Percentiles rank a stretch among this genome's conserved stretches.
Evolutionary conservation across 1,140 invertebrate genomes (phyloP).

Genomic region (Listronotus bonariensis): DNA sequence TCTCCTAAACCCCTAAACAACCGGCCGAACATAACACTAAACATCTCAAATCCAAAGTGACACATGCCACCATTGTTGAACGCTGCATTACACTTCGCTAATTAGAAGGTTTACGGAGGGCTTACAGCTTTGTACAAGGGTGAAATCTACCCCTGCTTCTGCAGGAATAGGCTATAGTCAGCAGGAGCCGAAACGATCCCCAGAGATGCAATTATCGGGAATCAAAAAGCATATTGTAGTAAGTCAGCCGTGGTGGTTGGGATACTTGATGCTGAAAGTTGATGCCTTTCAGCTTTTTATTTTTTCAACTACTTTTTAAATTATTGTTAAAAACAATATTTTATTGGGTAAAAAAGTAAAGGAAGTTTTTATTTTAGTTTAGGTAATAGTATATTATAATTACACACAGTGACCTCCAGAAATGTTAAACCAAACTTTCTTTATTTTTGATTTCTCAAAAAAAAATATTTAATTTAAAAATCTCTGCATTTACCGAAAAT

Average conservation of each 20-base stretch:
- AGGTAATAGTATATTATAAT: too few species aligned
- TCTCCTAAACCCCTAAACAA: too few species aligned
- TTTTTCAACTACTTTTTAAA: too few species aligned
- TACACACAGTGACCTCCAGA: too few species aligned
- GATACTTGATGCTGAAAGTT: conserved; percentile 4
- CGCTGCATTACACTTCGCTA: conserved; percentile 32
- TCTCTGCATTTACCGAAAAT: too few species aligned
- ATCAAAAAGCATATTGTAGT: conserved; percentile 32
- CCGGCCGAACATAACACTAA: conserved; percentile 13
- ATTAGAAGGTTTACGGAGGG: conserved; percentile 23
- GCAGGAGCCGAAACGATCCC: conserved; percentile 33
- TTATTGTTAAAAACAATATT: too few species aligned
- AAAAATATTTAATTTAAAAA: too few species aligned
- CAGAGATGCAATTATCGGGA: conserved; percentile 34
- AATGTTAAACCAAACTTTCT: too few species aligned
- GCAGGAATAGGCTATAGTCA: conserved; percentile 25
- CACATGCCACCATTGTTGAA: conserved; percentile 36
- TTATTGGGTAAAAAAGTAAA: too few species aligned
- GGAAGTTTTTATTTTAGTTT: too few species aligned
- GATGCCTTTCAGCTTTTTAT: not conserved
- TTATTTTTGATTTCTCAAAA: too few species aligned
- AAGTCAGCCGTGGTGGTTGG: conserved; percentile 15
- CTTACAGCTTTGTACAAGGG: conserved; percentile 6
- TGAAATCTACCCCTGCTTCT: conserved; percentile 10
- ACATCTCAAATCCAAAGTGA: conserved; percentile 29